These are phyloP conservation scores for Daktulosphaira vitifoliae DNA, from an alignment of 1,140 invertebrate species.

Conservation along the genomic window DNA sequence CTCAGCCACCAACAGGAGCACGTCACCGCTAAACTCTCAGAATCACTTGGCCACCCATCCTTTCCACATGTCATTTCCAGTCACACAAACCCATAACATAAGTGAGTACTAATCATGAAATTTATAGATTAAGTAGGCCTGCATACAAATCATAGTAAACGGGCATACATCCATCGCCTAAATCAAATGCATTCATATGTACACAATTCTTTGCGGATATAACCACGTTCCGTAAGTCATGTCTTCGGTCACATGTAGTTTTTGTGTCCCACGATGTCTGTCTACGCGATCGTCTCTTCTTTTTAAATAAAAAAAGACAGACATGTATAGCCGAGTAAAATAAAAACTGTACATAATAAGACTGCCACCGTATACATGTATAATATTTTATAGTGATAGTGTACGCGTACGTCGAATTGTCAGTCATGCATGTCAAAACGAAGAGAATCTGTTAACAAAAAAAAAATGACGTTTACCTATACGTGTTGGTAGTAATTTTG, in stretches of 20 bases:
- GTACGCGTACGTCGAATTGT: slow-evolving; percentile 25
- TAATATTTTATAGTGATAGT: not conserved
- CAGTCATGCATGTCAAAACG: slow-evolving; percentile 26
- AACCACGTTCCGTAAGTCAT: too few species aligned
- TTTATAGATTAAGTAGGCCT: too few species aligned
- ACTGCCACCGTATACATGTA: too few species aligned
- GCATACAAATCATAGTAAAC: too few species aligned
- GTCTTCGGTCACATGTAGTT: not conserved
- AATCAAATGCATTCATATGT: too few species aligned
- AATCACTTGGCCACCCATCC: slow-evolving; percentile 22
- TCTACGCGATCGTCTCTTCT: not conserved
- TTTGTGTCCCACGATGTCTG: slow-evolving; percentile 24
- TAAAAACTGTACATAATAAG: too few species aligned
- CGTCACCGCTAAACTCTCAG: slow-evolving; percentile 22
- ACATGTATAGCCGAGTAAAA: not conserved
- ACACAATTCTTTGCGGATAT: too few species aligned
- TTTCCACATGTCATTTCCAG: slow-evolving; percentile 37
- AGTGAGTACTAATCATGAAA: slow-evolving; percentile 23
- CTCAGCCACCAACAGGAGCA: slow-evolving; percentile 25
- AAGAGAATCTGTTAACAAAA: slow-evolving; percentile 24
- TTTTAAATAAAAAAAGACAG: not conserved
- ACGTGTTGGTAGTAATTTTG: not conserved
- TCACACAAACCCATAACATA: slow-evolving; percentile 39
- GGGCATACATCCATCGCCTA: too few species aligned
- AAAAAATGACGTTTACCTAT: slow-evolving; percentile 24